Percentiles rank a stretch among this genome's conserved stretches.
Conservation (phyloP, 2,888 invertebrate genomes). For the Adelphocoris suturalis region DNA sequence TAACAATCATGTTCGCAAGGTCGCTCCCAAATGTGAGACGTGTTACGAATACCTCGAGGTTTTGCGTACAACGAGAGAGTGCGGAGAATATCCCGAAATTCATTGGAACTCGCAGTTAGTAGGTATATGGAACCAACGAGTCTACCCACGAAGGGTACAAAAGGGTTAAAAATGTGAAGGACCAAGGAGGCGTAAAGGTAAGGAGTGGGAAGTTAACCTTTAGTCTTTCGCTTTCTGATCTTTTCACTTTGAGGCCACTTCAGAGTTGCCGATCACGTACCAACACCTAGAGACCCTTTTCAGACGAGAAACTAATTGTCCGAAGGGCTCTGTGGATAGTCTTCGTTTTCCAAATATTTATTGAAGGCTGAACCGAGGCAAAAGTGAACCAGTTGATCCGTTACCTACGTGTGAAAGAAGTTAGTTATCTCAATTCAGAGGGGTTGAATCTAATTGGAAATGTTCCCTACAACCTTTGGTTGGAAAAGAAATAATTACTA, state of each 20-base stretch:
- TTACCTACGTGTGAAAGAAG: not conserved
- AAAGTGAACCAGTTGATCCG: not conserved
- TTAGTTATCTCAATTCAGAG: not conserved
- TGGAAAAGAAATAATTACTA: too few relatives aligned
- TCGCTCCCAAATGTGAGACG: not conserved
- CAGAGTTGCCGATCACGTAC: slow-evolving; percentile 19
- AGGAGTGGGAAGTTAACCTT: not conserved
- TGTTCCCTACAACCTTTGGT: too few relatives aligned
- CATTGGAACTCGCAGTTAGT: not conserved
- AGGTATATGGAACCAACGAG: not conserved
- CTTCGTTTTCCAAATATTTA: slow-evolving; percentile 22
- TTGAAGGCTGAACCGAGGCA: not conserved
- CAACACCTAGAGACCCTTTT: slow-evolving; percentile 5
- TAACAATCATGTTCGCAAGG: not conserved
- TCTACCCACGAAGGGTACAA: not conserved
- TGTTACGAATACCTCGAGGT: not conserved
- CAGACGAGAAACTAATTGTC: slow-evolving; percentile 39
- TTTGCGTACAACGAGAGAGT: not conserved
- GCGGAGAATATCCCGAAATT: not conserved
- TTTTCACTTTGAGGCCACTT: slow-evolving; percentile 36
- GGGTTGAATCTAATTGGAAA: too few relatives aligned
- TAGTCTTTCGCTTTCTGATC: not conserved
- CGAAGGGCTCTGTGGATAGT: not conserved
- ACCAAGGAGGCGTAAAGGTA: not conserved
- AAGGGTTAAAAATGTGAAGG: not conserved